Percentiles rank a stretch among this genome's conserved stretches.
Conservation (phyloP, 2,113 vertebrate genomes). For the Triplophysa siluroides region DNA sequence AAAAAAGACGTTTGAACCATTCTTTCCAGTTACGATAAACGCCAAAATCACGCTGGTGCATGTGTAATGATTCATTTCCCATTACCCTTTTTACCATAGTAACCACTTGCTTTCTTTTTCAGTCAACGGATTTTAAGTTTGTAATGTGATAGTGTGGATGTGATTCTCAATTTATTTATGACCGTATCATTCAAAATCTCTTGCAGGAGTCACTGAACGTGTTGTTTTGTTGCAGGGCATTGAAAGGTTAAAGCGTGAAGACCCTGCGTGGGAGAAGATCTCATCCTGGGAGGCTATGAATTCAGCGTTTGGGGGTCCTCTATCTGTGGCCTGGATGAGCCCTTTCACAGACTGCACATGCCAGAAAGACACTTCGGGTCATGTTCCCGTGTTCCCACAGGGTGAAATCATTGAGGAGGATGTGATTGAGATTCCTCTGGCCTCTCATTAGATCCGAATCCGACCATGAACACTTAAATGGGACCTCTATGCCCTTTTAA, state of each 20-base stretch:
- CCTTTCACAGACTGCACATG: constrained; percentile 81
- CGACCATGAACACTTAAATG: background rate
- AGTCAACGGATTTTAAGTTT: constrained; percentile 29
- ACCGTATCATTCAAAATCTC: background rate
- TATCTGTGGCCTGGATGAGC: constrained; percentile 85
- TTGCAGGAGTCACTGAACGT: background rate
- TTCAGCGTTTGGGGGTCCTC: constrained; percentile 79
- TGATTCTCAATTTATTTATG: constrained; percentile 4
- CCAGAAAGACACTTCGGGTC: constrained; percentile 39
- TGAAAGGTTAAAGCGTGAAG: constrained; percentile 88
- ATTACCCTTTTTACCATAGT: constrained; percentile 28
- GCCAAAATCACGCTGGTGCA: constrained; percentile 4
- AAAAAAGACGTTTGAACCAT: constrained; percentile 12
- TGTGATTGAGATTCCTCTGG: constrained; percentile 73
- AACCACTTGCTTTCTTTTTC: constrained; percentile 44
- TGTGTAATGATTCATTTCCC: constrained; percentile 1
- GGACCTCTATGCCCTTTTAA: background rate
- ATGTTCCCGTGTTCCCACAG: constrained; percentile 45
- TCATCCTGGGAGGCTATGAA: constrained; percentile 80
- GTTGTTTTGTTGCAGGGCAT: constrained; percentile 81
- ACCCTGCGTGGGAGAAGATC: constrained; percentile 78
- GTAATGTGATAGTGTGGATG: background rate
- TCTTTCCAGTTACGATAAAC: constrained; percentile 7
- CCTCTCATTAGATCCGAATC: constrained; percentile 33
- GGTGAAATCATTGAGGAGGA: constrained; percentile 78